A percentile compares a stretch with the other conserved stretches of the same genome.
These are phyloP conservation scores for Gobius niger DNA, from an alignment of 2,113 vertebrate species.

Conservation along the genomic window DNA sequence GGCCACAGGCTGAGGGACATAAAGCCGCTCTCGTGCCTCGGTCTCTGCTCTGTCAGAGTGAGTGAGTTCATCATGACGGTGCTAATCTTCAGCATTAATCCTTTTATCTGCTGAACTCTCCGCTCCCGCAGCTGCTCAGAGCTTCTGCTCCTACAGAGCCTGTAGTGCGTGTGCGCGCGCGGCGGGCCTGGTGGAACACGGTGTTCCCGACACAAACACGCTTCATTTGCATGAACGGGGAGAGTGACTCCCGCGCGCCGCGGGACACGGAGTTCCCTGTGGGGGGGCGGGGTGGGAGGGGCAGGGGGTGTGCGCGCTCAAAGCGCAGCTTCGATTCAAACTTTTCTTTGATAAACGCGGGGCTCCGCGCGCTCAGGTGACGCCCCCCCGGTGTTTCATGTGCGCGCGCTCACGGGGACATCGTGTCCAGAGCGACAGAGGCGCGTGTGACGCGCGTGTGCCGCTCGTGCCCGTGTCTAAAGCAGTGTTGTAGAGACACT, in stretches of 20 bases:
- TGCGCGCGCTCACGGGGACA: background rate
- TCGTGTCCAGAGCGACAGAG: background rate
- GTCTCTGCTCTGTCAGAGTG: too few species aligned
- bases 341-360: background rate
- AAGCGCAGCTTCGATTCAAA: background rate
- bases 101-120: too few species aligned
- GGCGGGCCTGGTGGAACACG: background rate
- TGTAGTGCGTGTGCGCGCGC: background rate
- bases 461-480: background rate
- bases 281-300: background rate
- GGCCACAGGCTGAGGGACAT: too few species aligned
- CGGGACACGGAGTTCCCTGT: slow-evolving; percentile 2
- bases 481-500: too few species aligned
- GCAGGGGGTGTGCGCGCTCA: background rate
- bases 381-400: background rate
- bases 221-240: background rate
- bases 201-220: background rate
- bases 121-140: too few species aligned
- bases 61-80: too few species aligned
- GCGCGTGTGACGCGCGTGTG: background rate
- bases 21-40: too few species aligned
- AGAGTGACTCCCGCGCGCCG: background rate
- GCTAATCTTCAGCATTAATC: too few species aligned
- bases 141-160: too few species aligned
- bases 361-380: background rate